A percentile compares a stretch with the other conserved stretches of the same genome.
Conservation (phyloP, 2,113 vertebrate genomes). For the Heterotis niloticus region DNA sequence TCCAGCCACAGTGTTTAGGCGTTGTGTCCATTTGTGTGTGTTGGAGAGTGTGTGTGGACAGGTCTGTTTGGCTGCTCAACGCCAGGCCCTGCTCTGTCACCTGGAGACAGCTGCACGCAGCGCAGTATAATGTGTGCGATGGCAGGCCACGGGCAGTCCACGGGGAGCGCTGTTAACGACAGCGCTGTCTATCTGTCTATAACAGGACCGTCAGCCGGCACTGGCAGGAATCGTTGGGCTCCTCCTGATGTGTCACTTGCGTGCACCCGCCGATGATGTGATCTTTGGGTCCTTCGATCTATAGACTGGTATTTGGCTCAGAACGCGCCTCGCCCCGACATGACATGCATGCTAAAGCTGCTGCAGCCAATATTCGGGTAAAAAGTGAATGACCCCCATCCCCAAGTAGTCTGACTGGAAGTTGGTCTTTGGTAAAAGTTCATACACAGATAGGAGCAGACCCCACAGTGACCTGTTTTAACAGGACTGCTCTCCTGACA, state of each 20-base stretch:
- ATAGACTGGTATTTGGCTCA: constrained; percentile 99
- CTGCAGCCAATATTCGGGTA: constrained; percentile 68
- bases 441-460: background rate
- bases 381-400: constrained; percentile 73
- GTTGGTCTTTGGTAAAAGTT: constrained; percentile 58
- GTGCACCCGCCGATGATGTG: constrained; percentile 93
- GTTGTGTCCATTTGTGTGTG: constrained; percentile 11
- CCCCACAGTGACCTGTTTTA: background rate
- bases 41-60: background rate
- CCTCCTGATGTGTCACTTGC: constrained; percentile 88
- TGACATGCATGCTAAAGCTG: constrained; percentile 86
- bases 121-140: constrained; percentile 88
- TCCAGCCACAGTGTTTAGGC: too few relatives aligned
- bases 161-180: constrained; percentile 81
- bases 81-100: constrained; percentile 47
- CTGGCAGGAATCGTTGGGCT: constrained; percentile 95
- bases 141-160: constrained; percentile 65
- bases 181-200: constrained; percentile 99
- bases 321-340: constrained; percentile 64
- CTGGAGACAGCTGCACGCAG: constrained; percentile 66
- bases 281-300: constrained; percentile 99
- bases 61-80: constrained; percentile 37
- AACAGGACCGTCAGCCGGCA: constrained; percentile 79
- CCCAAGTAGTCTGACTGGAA: constrained; percentile 68
- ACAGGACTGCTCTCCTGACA: background rate